These are phyloP conservation scores for Carassius gibelio DNA, from an alignment of 2,113 vertebrate species.

Conservation along the genomic window DNA sequence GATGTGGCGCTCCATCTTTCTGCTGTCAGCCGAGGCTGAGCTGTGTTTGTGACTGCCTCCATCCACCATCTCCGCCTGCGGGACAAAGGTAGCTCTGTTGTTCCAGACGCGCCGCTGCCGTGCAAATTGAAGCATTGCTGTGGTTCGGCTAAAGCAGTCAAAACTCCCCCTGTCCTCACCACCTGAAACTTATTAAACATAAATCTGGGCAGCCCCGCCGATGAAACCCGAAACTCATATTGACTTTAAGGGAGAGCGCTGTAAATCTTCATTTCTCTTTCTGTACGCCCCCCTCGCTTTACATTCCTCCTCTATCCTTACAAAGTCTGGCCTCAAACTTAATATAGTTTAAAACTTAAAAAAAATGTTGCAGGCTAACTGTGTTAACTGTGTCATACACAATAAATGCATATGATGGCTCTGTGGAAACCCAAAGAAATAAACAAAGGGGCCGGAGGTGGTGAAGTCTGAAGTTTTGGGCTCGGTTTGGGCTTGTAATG, in stretches of 20 bases:
- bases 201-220: slow-evolving; percentile 71
- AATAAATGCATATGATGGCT: slow-evolving; percentile 7
- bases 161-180: slow-evolving; percentile 59
- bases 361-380: slow-evolving; percentile 52
- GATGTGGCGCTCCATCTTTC: slow-evolving; percentile 72
- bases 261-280: slow-evolving; percentile 71
- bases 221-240: slow-evolving; percentile 77
- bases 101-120: slow-evolving; percentile 62
- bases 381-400: too few relatives aligned
- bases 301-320: slow-evolving; percentile 63
- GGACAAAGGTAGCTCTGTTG: slow-evolving; percentile 78
- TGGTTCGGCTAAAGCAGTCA: slow-evolving; percentile 46
- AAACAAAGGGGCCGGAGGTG: slow-evolving; percentile 25
- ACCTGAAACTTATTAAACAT: slow-evolving; percentile 83
- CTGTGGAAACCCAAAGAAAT: slow-evolving; percentile 46
- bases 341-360: slow-evolving; percentile 54
- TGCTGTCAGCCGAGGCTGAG: slow-evolving; percentile 59
- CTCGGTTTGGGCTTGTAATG: neutral
- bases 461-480: slow-evolving; percentile 23
- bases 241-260: slow-evolving; percentile 75
- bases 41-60: slow-evolving; percentile 62
- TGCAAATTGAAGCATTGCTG: slow-evolving; percentile 66
- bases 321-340: slow-evolving; percentile 52
- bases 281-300: slow-evolving; percentile 10
- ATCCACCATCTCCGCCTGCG: slow-evolving; percentile 47